Percentiles rank a stretch among this genome's conserved stretches.
Evolutionary conservation across 1,140 invertebrate species (phyloP).

Genomic region (Zophobas atratus): DNA sequence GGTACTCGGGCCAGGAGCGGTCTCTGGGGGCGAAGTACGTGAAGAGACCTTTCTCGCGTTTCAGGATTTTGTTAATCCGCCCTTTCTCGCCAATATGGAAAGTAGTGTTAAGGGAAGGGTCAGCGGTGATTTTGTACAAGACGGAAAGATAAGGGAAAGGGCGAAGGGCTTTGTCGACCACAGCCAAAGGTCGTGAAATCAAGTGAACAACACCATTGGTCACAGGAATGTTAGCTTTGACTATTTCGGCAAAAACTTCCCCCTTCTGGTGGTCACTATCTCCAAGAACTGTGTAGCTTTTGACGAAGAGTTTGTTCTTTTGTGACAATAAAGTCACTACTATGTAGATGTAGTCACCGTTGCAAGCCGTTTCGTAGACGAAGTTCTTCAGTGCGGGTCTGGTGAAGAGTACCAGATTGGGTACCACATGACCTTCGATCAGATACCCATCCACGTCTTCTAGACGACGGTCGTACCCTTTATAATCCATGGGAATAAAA

Average conservation of each 20-base stretch:
- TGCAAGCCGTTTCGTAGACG: conserved; percentile 82
- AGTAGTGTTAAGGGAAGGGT: conserved; percentile 50
- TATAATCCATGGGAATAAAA: conserved; percentile 88
- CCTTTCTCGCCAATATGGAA: conserved; percentile 35
- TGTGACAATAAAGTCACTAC: conserved; percentile 71
- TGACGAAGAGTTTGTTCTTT: conserved; percentile 80
- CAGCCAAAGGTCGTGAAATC: conserved; percentile 73
- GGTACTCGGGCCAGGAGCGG: conserved; percentile 28
- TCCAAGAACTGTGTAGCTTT: conserved; percentile 85
- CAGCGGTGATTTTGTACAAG: conserved; percentile 50
- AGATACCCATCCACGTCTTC: conserved; percentile 75
- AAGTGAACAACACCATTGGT: conserved; percentile 92
- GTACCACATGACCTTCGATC: conserved; percentile 78
- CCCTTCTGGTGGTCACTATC: conserved; percentile 81
- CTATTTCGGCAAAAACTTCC: conserved; percentile 86
- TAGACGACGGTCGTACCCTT: conserved; percentile 69
- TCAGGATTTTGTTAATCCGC: conserved; percentile 25
- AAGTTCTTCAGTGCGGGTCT: conserved; percentile 78
- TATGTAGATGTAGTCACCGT: conserved; percentile 86
- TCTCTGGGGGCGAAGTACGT: conserved; percentile 50
- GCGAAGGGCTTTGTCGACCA: conserved; percentile 19
- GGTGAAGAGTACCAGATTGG: conserved; percentile 87
- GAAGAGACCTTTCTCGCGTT: background rate
- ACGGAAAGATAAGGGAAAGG: conserved; percentile 56
- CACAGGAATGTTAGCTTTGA: conserved; percentile 90